Evolutionary conservation across 2,888 invertebrate genomes (phyloP), one percentile per base, ranked within the genome.

Genomic region (Drosophila differens): DNA sequence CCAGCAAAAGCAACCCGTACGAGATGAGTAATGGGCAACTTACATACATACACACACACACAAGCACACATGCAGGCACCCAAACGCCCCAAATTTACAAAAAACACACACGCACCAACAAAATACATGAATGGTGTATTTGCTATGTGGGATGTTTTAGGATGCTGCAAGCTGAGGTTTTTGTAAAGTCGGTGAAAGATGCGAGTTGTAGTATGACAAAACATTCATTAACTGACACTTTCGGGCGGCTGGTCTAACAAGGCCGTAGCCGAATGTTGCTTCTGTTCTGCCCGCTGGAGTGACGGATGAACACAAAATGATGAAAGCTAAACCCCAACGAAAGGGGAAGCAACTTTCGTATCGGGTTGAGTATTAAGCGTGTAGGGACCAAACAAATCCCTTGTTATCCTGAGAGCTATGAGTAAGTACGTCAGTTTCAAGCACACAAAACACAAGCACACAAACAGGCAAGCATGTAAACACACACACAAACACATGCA

Each of bases 201-300:
- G 69, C 70, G 68, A 75, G 75, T 39, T 39, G 19, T 61, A 65
- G 72, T 82, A 78, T 82, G 84, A 77, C 82, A 83, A 82, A 83
- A 83, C 84, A 84, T 83, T 83, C 84, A 83, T 83, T 83, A 83
- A 80, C 82, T 81, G 83, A 82, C 82, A 83, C 84, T 83, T 83
- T 73, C 70, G 74, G 73, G 62, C 66, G 67, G 63, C 55, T 62
- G 64, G 37, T 33, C 55, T 44, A 49, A 72, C 62, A 67, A 39
- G 60, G 28, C 60, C 57, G 39, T 30, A 69, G 47, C 59, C 49
- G 49, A 60, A 71, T 57, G 70, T 62, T 67, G 53, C 35, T 60
- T 62, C 41, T 60, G 62, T 41, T 22, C 5, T 55, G 47, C 62
- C 65, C 59, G 67, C 54, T 33, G 66, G 41, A 71, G 79, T 69